phyloP scores from a whole-genome alignment of 92 coral and sea anemone species.

The Zoanthus sociatus region DNA sequence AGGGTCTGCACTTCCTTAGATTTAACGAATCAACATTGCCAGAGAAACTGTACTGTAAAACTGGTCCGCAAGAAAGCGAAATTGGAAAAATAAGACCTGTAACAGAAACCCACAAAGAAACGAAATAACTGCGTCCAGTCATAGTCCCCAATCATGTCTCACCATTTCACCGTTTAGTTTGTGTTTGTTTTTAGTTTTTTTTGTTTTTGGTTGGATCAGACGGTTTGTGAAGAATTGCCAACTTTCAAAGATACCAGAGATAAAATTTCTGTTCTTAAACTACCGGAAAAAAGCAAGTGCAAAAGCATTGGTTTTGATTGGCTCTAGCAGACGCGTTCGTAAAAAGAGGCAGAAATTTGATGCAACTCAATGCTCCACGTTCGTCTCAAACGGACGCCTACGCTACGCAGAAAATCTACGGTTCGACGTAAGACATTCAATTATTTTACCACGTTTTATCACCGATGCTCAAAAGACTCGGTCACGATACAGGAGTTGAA shows the following conservation, averaged over 20 bases:
- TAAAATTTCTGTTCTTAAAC: not conserved
- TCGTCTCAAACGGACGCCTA: not conserved
- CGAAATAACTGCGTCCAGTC: not conserved
- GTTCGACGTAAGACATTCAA: too few relatives aligned
- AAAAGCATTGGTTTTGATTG: not conserved
- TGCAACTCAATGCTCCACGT: constrained; percentile 41
- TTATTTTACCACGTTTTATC: too few relatives aligned
- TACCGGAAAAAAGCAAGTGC: not conserved
- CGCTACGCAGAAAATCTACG: too few relatives aligned
- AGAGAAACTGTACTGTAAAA: too few relatives aligned
- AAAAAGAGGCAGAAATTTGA: constrained; percentile 30
- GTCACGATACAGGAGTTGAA: too few relatives aligned
- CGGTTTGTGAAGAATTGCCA: not conserved
- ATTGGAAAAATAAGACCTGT: too few relatives aligned
- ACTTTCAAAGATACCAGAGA: not conserved
- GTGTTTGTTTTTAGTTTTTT: too few relatives aligned
- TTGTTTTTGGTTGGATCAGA: not conserved
- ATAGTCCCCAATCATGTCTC: not conserved
- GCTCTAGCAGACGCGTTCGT: constrained; percentile 1
- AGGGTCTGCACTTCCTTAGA: too few relatives aligned
- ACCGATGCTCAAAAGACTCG: too few relatives aligned
- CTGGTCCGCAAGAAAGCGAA: too few relatives aligned
- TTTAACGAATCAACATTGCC: too few relatives aligned
- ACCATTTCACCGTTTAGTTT: not conserved
- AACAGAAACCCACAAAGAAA: not conserved